These are phyloP conservation scores for Magallana ariakensis DNA, from an alignment of 1,140 invertebrate species.

Conservation along the genomic window DNA sequence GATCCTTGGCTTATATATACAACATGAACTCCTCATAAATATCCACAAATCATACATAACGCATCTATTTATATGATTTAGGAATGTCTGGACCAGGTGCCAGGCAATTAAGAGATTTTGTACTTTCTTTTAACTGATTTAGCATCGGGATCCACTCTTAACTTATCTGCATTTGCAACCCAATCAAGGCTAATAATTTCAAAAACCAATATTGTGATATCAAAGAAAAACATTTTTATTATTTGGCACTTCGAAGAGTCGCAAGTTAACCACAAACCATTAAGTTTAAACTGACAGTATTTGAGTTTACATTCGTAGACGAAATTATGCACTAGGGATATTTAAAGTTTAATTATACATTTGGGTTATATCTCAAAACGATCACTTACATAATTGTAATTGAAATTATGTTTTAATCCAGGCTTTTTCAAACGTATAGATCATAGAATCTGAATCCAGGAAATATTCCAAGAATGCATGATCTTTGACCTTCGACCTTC, in stretches of 20 bases:
- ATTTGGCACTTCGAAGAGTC: not conserved
- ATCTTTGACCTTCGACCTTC: too few species aligned
- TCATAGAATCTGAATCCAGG: not conserved
- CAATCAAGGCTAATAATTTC: constrained; percentile 7
- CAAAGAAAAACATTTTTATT: constrained; percentile 22
- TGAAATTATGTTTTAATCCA: not conserved
- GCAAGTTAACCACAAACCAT: not conserved
- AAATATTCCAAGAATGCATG: too few species aligned
- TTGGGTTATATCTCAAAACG: not conserved
- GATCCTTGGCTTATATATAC: not conserved
- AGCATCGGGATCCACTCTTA: not conserved
- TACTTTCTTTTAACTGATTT: constrained; percentile 31
- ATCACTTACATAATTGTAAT: not conserved
- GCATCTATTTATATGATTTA: not conserved
- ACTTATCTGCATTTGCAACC: not conserved
- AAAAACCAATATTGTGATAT: not conserved
- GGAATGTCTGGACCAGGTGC: not conserved
- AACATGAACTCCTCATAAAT: constrained; percentile 26
- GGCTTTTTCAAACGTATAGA: not conserved
- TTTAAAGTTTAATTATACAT: not conserved
- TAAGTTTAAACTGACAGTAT: too few species aligned
- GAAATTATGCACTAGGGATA: not conserved
- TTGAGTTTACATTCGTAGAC: too few species aligned
- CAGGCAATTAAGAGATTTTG: not conserved
- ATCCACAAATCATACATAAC: constrained; percentile 9